Evolutionary conservation across 2,113 vertebrate genomes (phyloP).

Genomic region (Phrynosoma platyrhinos): DNA sequence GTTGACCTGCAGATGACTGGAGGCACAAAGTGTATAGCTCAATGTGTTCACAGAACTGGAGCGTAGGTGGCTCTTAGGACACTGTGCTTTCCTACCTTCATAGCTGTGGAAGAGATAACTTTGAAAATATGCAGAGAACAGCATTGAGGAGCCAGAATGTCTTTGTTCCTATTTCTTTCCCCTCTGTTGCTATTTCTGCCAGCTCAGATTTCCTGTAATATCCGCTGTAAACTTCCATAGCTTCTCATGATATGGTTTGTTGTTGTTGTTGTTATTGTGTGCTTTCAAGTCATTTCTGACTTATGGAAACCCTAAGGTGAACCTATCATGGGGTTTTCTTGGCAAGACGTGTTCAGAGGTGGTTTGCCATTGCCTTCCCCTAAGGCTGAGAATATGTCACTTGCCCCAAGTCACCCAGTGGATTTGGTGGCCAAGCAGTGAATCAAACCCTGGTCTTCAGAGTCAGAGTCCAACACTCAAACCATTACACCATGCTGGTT

Average conservation of each 20-base stretch:
- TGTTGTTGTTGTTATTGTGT: too few relatives aligned
- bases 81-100: not conserved
- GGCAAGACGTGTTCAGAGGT: too few relatives aligned
- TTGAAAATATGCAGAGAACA: not conserved
- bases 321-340: too few relatives aligned
- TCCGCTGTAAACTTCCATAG: not conserved
- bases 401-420: too few relatives aligned
- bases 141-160: not conserved
- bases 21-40: fast-evolving
- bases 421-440: too few relatives aligned
- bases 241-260: not conserved
- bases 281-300: too few relatives aligned
- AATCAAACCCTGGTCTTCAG: too few relatives aligned
- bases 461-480: too few relatives aligned
- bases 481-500: too few relatives aligned
- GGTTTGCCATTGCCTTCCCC: too few relatives aligned
- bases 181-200: not conserved
- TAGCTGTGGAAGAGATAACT: not conserved
- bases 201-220: not conserved
- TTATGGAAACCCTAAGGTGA: too few relatives aligned
- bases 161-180: not conserved
- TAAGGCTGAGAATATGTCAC: too few relatives aligned
- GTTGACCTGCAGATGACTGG: not conserved
- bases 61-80: not conserved
- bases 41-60: not conserved